These are phyloP conservation scores for Gasterosteus nipponicus DNA, from an alignment of 2,113 vertebrate species.

Conservation along the genomic window DNA sequence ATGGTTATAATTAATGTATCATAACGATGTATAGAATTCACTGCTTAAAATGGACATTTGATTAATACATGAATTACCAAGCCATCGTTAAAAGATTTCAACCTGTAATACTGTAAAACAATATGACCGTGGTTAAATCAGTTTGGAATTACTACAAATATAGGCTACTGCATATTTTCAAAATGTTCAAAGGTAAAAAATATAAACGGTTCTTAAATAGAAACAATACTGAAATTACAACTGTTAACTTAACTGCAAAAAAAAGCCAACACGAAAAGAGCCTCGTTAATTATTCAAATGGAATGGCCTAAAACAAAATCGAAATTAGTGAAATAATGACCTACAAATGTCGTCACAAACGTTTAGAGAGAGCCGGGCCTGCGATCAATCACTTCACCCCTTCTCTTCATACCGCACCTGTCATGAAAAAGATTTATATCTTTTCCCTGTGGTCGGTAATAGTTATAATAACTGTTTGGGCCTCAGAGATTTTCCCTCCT, in stretches of 20 bases:
- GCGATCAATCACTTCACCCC: not conserved
- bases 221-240: not conserved
- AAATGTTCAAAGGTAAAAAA: not conserved
- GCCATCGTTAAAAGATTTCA: not conserved
- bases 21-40: not conserved
- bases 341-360: not conserved
- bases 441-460: conserved; percentile 64
- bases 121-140: not conserved
- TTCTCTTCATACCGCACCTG: conserved; percentile 30
- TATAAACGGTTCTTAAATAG: not conserved
- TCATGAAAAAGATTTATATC: conserved; percentile 62
- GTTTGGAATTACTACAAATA: not conserved
- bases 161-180: not conserved
- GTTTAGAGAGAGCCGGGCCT: not conserved
- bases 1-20: not conserved
- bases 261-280: not conserved
- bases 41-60: not conserved
- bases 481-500: conserved; percentile 82
- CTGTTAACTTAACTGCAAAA: not conserved
- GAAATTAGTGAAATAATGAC: not conserved
- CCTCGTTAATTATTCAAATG: not conserved
- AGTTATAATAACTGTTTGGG: conserved; percentile 82
- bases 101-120: not conserved
- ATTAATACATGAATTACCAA: not conserved
- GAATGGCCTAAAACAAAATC: not conserved